A percentile compares a stretch with the other conserved stretches of the same genome.
Evolutionary conservation across 1,140 invertebrate species (phyloP).

Genomic region (Saccostrea echinata): DNA sequence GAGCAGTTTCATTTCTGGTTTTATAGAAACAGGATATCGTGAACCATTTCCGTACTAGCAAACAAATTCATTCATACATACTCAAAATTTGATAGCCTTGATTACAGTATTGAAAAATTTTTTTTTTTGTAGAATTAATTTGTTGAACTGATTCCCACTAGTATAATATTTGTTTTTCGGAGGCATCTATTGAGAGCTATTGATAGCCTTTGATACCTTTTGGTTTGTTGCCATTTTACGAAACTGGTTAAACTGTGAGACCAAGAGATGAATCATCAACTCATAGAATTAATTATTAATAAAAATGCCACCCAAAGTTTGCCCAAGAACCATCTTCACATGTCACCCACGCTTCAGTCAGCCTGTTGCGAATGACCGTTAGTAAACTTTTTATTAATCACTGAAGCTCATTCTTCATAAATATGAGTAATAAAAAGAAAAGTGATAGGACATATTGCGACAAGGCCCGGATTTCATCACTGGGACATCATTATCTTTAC

Average conservation of each 20-base stretch:
- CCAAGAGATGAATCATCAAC: background rate
- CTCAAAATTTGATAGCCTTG: background rate
- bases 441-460: background rate
- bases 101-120: background rate
- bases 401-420: conserved; percentile 23
- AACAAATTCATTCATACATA: background rate
- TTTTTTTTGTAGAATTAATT: no score
- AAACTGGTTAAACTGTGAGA: background rate
- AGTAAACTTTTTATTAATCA: conserved; percentile 31
- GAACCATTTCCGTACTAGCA: background rate
- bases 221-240: background rate
- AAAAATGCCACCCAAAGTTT: conserved; percentile 34
- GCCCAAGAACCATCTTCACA: conserved; percentile 9
- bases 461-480: background rate
- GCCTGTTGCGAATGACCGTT: conserved; percentile 22
- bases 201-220: background rate
- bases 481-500: conserved; percentile 1
- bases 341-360: conserved; percentile 28
- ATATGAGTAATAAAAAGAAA: conserved; percentile 33
- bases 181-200: background rate
- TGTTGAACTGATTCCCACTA: no score
- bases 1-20: background rate
- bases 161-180: background rate
- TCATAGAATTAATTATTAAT: conserved; percentile 23
- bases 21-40: conserved; percentile 13